Evolutionary conservation across 2,888 invertebrate genomes (phyloP).

Genomic region (Chalcis sispes): DNA sequence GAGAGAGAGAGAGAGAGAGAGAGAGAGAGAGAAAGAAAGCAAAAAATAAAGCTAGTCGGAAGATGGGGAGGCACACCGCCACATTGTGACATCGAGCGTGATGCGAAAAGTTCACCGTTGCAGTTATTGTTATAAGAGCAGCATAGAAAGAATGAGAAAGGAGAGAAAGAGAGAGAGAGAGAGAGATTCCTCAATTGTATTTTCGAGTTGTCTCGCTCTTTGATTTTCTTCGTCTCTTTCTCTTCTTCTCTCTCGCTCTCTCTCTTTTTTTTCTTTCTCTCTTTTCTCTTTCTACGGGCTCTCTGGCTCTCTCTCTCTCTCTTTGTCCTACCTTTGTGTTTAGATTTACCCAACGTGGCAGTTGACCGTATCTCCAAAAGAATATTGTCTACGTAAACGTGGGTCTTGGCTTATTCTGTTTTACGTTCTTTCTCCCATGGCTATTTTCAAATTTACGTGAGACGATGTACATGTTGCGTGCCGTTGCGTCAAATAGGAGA

Average conservation of each 20-base stretch:
- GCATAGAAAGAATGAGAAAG: neutral
- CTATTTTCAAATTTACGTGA: too few species aligned
- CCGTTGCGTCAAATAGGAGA: too few species aligned
- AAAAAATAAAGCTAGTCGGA: too few species aligned
- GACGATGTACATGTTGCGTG: too few species aligned
- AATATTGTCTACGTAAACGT: neutral
- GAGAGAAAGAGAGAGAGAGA: neutral
- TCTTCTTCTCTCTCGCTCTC: neutral
- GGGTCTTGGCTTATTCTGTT: neutral
- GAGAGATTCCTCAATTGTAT: constrained; percentile 3
- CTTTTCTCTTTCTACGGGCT: neutral
- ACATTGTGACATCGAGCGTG: constrained; percentile 31
- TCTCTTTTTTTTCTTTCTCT: neutral
- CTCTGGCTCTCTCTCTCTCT: neutral
- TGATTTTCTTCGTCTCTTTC: neutral
- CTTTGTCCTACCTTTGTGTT: constrained; percentile 8
- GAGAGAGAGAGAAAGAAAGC: neutral
- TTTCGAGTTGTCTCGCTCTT: neutral
- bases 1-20: neutral
- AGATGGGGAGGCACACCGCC: neutral
- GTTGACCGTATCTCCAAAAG: neutral
- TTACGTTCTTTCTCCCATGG: too few species aligned
- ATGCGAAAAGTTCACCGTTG: constrained; percentile 37
- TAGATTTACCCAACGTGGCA: constrained; percentile 19
- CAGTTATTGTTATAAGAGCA: neutral